These are phyloP conservation scores for Agrotis clavis DNA, from an alignment of 2,888 invertebrate genomes.

Conservation along the genomic window DNA sequence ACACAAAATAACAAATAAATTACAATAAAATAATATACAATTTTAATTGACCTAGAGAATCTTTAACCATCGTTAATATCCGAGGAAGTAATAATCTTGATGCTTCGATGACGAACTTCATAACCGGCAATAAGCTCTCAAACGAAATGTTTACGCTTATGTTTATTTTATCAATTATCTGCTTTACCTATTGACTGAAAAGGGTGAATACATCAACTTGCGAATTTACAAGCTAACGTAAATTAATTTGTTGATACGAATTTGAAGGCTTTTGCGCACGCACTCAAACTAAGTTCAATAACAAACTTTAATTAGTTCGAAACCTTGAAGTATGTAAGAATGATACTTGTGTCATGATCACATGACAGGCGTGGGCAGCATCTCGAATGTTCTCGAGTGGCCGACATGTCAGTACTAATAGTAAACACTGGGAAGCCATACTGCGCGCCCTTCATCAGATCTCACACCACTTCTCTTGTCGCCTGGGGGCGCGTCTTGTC, in stretches of 20 bases:
- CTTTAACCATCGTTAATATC: neutral
- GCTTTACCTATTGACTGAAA: neutral
- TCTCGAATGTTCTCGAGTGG: conserved; percentile 34
- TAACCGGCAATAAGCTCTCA: too few relatives aligned
- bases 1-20: neutral
- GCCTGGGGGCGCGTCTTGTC: conserved; percentile 62
- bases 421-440: conserved; percentile 68
- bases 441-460: conserved; percentile 52
- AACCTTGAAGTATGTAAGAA: conserved; percentile 13
- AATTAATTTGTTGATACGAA: neutral
- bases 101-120: neutral
- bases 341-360: conserved; percentile 16
- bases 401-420: conserved; percentile 38
- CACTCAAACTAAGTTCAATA: conserved; percentile 6
- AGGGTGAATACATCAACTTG: neutral
- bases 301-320: conserved; percentile 30
- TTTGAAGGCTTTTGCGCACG: neutral
- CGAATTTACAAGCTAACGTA: neutral
- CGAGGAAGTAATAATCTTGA: too few relatives aligned
- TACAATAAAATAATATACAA: too few relatives aligned
- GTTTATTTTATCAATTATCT: too few relatives aligned
- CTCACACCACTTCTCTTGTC: conserved; percentile 29
- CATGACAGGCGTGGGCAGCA: conserved; percentile 22
- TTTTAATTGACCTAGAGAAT: too few relatives aligned
- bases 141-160: neutral